Base-by-base conservation (phyloP, 2,113 vertebrate species). In the Spea bombifrons region DNA sequence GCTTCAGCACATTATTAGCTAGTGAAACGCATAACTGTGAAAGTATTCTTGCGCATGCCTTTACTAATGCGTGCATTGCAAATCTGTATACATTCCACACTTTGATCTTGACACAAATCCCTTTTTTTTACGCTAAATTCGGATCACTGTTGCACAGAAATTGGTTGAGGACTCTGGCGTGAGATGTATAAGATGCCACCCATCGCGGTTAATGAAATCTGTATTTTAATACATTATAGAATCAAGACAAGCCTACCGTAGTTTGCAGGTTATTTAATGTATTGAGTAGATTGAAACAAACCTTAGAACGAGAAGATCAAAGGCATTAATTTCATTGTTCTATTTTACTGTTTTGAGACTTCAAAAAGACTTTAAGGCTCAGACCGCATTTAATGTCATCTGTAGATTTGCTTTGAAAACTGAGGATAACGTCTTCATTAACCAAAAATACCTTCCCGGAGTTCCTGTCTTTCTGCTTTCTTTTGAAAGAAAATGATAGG, bases 351-450 rank as follows among this genome's bases (percentile, higher is more conserved):
- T 93, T 93, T 92, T 92, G 91, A 89, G 90, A 92, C 91, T 91
- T 93, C 92, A 93, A 90, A 93, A 92, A 90, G 89, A 91, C 90
- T 91, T 92, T 90, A 89, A 89, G 89, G 89, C 78, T 91, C 91
- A 90, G 92, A 93, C 88, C 88, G 90, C 90, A 89, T 93, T 92
- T 91, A 90, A 92, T 92, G 90, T 91, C 88, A 80, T 93, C 85
- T 89, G 91, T 92, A 90, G 87, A 90, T 87, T 88, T 88, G 88
- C 92, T 93, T 93, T 93, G 92, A 93, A 92, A 93, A 91, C 88
- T 82, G 45, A 1, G 83, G 88, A 90, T 89, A 89, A 93, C 88
- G 88, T 93, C 91, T 92, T 93, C 91, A 91, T 93, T 93, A 93
- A 91, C 87, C 85, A 81, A 83, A 86, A 85, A 86, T 90, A 88